A percentile compares a stretch with the other conserved stretches of the same genome.
Conservation (phyloP, 1,140 invertebrate species). For the Ceratitis capitata region DNA sequence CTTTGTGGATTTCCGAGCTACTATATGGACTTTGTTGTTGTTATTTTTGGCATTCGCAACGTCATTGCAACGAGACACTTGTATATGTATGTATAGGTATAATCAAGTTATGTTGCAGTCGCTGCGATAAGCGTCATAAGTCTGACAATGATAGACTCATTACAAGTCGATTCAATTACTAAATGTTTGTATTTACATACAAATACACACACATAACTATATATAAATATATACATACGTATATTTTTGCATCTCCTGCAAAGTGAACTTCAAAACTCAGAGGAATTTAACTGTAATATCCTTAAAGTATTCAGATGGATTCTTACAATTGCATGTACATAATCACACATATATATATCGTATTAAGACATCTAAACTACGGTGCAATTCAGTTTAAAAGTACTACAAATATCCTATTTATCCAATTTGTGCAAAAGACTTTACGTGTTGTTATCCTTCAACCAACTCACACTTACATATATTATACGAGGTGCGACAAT, state of each 20-base stretch:
- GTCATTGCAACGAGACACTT: too few relatives aligned
- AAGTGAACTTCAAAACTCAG: not conserved
- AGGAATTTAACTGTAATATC: not conserved
- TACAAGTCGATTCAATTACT: not conserved
- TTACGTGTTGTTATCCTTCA: constrained; percentile 22
- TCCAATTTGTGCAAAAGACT: not conserved
- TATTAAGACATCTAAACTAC: not conserved
- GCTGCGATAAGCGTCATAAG: constrained; percentile 4
- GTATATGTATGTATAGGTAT: too few relatives aligned
- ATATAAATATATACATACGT: too few relatives aligned
- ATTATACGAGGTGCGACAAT: too few relatives aligned
- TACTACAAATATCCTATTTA: too few relatives aligned
- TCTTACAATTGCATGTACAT: not conserved
- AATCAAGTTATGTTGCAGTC: not conserved
- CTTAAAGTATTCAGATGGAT: not conserved
- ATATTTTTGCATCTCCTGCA: not conserved
- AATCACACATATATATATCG: not conserved
- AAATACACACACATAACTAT: not conserved
- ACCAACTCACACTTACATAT: constrained; percentile 6
- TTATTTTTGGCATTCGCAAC: not conserved
- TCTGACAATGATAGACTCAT: not conserved
- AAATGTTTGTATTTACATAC: not conserved
- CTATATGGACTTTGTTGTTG: constrained; percentile 1
- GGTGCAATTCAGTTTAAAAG: too few relatives aligned
- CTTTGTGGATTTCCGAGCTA: not conserved